Evolutionary conservation across 2,888 invertebrate species (phyloP), one percentile per base, ranked within the genome.

Genomic region (Erebia palarica): DNA sequence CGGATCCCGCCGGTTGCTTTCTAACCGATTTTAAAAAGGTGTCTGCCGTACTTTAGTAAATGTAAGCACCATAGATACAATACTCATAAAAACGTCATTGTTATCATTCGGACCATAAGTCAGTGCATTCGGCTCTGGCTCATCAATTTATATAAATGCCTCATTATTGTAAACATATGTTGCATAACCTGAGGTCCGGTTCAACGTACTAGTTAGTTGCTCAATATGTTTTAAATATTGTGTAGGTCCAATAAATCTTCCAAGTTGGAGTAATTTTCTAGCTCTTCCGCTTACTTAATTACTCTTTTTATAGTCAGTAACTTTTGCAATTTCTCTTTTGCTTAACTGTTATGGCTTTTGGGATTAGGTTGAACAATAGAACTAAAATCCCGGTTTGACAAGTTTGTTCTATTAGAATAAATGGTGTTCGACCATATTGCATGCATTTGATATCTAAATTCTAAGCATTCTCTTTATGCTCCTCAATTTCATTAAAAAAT

Each of bases 101-200:
- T 73, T 73, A 73, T 74, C 70, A 65, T 53, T 68, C 60, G 60
- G 51, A 44, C 65, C 73, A 65, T 73, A 73, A 68, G 53, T 71
- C 71, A 71, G 68, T 71, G 70, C 59, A 70, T 70, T 71, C 68
- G 51, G 58, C 61, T 59, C 64, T 60, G 68, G 61, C 61, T 75
- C 78, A 78, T 78, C 78, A 74, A 76, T 77, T 75, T 72, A 76
- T 78, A 76, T 77, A 74, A 78, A 78, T 70, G 68, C 68, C 72
- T 75, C 77, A 78, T 78, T 77, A 78, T 75, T 72, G 65, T 66
- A 70, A 71, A 71, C 72, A 63, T 71, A 58, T 14, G 69, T 78
- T 77, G 75, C 75, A 71, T 75, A 78, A 78, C 71, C 42, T 64
- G 14, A 59, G 59, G 49, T 74, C 59, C 74, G 70, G 72, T 67